Percentiles rank a stretch among this genome's conserved stretches.
Evolutionary conservation across 92 coral and sea anemone species (phyloP).

Genomic region (Porites evermanni): DNA sequence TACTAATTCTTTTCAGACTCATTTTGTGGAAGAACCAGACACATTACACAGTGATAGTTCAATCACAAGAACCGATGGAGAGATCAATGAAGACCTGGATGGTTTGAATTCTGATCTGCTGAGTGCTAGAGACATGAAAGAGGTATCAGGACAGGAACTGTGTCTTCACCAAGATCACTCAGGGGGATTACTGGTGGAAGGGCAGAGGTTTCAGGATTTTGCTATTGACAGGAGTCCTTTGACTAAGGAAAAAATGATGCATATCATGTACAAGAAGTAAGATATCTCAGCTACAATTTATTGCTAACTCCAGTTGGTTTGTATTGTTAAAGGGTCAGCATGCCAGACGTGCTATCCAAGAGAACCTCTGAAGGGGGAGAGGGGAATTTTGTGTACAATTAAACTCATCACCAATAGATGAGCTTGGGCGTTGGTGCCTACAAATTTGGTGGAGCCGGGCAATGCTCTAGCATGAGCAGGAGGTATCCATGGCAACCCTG

Average conservation of each 20-base stretch:
- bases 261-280: slow-evolving; percentile 74
- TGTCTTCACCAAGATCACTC: slow-evolving; percentile 68
- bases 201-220: slow-evolving; percentile 74
- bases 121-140: slow-evolving; percentile 66
- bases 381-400: no score
- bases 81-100: slow-evolving; percentile 75
- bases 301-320: no score
- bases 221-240: slow-evolving; percentile 77
- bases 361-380: no score
- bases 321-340: no score
- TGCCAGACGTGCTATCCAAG: no score
- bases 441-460: no score
- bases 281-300: slow-evolving; percentile 10
- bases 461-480: no score
- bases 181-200: slow-evolving; percentile 82
- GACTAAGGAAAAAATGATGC: slow-evolving; percentile 77
- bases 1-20: not conserved
- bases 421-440: no score
- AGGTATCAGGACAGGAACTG: slow-evolving; percentile 45
- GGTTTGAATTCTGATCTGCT: slow-evolving; percentile 68
- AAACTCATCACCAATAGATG: no score
- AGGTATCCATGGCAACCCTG: no score
- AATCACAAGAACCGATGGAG: slow-evolving; percentile 72
- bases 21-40: not conserved
- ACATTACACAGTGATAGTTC: not conserved